Base-by-base conservation (phyloP, 30 jellyfish, hydroid and myxozoan genomes). In the Aurelia aurita region DNA sequence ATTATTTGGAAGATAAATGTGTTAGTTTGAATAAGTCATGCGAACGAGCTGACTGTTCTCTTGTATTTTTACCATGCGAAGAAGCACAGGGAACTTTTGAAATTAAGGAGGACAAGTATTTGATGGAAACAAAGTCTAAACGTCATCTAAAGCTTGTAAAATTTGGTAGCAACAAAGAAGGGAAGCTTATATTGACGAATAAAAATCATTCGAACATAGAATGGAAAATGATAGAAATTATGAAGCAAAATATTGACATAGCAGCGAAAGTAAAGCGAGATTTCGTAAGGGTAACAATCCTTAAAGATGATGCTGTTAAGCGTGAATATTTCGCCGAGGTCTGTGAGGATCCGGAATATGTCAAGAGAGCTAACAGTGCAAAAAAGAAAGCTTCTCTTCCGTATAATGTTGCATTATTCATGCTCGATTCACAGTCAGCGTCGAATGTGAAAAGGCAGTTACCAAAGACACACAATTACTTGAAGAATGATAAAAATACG, bases 381-480 rank as follows among this genome's bases (percentile, higher is more conserved):
- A 57, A 22, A 32, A 25, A 51, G 29, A 19, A 14, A 15, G 32
- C 66, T 3, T 23, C 28, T 15, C 19, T 32, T 21, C 66, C 61
- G 8, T 76, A 31, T 23, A 75, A 75, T 51, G 54, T 75, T 1
- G 74, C 65, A 18, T 47, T 49, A 8, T 32, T 75, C 15, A 75
- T 75, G 87, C 21, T 75, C 19, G 87, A 75, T 23, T 75, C 87
- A 10, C 62, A 43, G 26, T 75, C 87, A 12, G 49, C 58, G 6
- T 58, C 74, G 2, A 47, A 57, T 53, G 35, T 21, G 70, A 58
- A 75, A 23, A 22, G 87, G 16, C n/a, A 28, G 44, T 29, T 80
- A 54, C 31, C 84, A 18, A 70, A 67, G 77, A 43, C 87, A 3
- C 69, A 34, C 31, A 51, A 32, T 16, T 23, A 3, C 3, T 63